phyloP scores from a whole-genome alignment of 2,888 invertebrate species.

The Leucozona laternaria region DNA sequence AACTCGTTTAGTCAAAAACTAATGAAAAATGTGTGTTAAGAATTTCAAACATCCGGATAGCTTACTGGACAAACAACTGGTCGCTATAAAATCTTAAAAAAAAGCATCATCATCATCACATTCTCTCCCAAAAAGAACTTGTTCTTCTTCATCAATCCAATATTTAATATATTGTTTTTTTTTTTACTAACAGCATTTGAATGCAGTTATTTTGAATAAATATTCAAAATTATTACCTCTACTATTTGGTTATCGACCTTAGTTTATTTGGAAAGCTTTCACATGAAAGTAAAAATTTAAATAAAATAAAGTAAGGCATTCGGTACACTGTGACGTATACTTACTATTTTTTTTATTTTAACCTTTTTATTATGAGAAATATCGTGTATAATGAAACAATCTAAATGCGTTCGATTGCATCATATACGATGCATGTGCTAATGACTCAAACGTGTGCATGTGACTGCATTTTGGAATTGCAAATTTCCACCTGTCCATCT shows the following conservation, averaged over 20 bases:
- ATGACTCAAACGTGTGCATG: constrained; percentile 65
- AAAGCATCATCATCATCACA: background rate
- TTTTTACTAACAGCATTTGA: constrained; percentile 10
- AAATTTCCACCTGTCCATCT: constrained; percentile 66
- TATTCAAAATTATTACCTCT: constrained; percentile 1
- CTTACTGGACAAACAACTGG: constrained; percentile 66
- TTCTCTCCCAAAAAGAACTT: constrained; percentile 21
- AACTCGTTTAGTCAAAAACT: background rate
- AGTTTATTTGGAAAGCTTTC: constrained; percentile 14
- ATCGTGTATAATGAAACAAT: constrained; percentile 37
- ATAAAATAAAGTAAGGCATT: background rate
- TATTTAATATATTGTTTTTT: constrained; percentile 1
- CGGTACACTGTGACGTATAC: constrained; percentile 32
- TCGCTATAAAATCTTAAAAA: background rate
- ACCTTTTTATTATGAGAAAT: constrained; percentile 1
- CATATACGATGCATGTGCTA: constrained; percentile 68
- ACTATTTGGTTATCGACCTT: constrained; percentile 27
- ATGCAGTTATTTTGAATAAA: constrained; percentile 29
- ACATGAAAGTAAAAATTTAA: background rate
- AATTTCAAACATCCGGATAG: constrained; percentile 71
- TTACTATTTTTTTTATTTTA: constrained; percentile 27
- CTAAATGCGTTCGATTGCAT: constrained; percentile 74
- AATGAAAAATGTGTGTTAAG: constrained; percentile 55
- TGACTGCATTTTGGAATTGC: constrained; percentile 73
- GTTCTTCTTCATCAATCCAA: constrained; percentile 14